phyloP scores from a whole-genome alignment of 2,113 vertebrate genomes.

The Pelmatolapia mariae region DNA sequence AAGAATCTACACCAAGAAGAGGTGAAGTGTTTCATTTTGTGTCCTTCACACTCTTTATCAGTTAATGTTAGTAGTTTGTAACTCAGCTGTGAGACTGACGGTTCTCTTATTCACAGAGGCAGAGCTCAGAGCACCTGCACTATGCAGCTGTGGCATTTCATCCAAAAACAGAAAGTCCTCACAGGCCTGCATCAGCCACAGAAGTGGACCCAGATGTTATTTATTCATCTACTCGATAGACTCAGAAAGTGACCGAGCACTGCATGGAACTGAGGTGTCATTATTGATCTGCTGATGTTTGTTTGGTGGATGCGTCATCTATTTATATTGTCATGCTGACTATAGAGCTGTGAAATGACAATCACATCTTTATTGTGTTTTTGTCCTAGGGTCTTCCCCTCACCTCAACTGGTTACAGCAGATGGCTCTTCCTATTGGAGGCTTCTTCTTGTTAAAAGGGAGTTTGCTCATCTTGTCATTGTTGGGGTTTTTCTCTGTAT shows the following conservation, averaged over 20 bases:
- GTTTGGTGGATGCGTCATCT: no score
- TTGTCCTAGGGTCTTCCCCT: no score
- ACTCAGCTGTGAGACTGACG: background rate
- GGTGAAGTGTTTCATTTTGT: background rate
- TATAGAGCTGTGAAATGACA: no score
- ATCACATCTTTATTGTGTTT: no score
- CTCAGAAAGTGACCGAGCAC: background rate
- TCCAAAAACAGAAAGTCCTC: background rate
- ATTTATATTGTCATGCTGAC: no score
- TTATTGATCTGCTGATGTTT: no score
- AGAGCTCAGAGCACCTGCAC: background rate
- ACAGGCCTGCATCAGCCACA: background rate
- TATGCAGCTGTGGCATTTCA: background rate
- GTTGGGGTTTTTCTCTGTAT: no score
- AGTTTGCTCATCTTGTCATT: no score
- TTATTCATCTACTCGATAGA: background rate
- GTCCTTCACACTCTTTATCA: background rate
- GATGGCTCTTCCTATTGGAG: no score
- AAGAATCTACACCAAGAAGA: rapidly evolving
- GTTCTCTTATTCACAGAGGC: background rate
- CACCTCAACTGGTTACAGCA: no score
- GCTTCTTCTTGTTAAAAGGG: no score
- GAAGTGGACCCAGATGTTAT: background rate
- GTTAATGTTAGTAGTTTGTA: background rate
- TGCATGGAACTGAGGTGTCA: no score